Evolutionary conservation across 2,113 vertebrate genomes (phyloP).

Genomic region (Vulpes vulpes): DNA sequence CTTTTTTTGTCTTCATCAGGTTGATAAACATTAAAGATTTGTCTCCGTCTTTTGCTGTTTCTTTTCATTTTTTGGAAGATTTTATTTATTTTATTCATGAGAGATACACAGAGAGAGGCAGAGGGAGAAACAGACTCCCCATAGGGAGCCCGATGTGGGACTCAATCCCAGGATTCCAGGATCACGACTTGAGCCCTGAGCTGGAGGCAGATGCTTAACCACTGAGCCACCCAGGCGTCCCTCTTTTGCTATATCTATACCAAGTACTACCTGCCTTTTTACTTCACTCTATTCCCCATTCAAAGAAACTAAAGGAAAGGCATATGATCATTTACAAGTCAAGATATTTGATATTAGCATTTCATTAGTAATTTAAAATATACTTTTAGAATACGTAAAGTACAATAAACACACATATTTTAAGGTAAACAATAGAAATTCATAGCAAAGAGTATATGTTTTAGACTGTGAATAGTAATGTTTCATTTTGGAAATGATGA

Average conservation of each 20-base stretch:
- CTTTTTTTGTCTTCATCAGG: neutral
- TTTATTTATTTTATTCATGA: no score
- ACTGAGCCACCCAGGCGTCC: neutral
- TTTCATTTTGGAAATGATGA: neutral
- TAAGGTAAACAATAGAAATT: constrained; percentile 28
- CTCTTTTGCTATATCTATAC: constrained; percentile 11
- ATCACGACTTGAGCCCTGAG: no score
- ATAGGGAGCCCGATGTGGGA: no score
- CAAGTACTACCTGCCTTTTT: neutral
- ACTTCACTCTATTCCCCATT: neutral
- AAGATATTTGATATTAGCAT: neutral
- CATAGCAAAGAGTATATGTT: neutral
- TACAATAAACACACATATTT: neutral
- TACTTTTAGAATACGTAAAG: constrained; percentile 1
- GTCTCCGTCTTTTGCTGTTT: constrained; percentile 7
- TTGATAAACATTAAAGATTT: neutral
- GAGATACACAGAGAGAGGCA: no score
- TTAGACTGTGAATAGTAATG: neutral
- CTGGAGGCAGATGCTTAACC: no score
- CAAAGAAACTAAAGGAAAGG: constrained; percentile 30
- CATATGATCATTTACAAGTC: neutral
- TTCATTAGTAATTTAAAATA: constrained; percentile 31
- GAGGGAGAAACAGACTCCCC: no score
- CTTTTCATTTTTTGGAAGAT: no score
- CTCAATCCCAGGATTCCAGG: no score